These are phyloP conservation scores for Diadumene lineata DNA, from an alignment of 92 coral and sea anemone species.

Conservation along the genomic window DNA sequence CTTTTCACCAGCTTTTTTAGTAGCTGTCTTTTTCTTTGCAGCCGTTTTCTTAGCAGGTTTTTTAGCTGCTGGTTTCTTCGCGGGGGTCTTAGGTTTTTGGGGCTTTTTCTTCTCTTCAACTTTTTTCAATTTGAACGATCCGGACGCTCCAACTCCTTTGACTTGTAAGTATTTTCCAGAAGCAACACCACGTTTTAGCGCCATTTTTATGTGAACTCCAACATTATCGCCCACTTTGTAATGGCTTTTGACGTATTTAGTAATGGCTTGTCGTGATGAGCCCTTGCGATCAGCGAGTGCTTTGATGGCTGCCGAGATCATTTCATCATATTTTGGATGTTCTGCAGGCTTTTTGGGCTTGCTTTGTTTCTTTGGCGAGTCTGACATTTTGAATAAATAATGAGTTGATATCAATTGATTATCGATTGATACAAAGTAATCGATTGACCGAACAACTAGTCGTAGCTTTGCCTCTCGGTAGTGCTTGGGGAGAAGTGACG, in stretches of 20 bases:
- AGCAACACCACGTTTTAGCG: slow-evolving; percentile 58
- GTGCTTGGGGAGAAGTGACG: slow-evolving; percentile 99
- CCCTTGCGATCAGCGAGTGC: slow-evolving; percentile 85
- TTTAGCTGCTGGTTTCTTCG: slow-evolving; percentile 47
- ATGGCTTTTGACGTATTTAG: slow-evolving; percentile 66
- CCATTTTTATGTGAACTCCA: slow-evolving; percentile 55
- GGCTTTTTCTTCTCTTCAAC: slow-evolving; percentile 21
- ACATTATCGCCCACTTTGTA: slow-evolving; percentile 69
- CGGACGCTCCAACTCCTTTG: slow-evolving; percentile 93
- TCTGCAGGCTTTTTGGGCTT: slow-evolving; percentile 75
- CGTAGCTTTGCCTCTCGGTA: slow-evolving; percentile 62
- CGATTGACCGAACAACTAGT: slow-evolving; percentile 70
- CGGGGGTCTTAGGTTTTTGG: slow-evolving; percentile 47
- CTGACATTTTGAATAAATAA: slow-evolving; percentile 87
- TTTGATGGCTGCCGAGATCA: slow-evolving; percentile 70
- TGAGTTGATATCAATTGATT: slow-evolving; percentile 53
- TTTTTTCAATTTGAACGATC: slow-evolving; percentile 83
- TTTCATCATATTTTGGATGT: slow-evolving; percentile 87
- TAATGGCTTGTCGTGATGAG: slow-evolving; percentile 87
- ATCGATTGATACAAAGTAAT: slow-evolving; percentile 39
- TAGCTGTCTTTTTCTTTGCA: slow-evolving; percentile 29
- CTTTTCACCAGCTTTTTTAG: neutral
- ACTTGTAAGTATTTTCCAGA: slow-evolving; percentile 49
- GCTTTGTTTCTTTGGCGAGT: slow-evolving; percentile 47
- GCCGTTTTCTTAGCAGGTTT: slow-evolving; percentile 46